These are phyloP conservation scores for Peromyscus maniculatus DNA, from an alignment of 2,113 vertebrate species.

Conservation along the genomic window DNA sequence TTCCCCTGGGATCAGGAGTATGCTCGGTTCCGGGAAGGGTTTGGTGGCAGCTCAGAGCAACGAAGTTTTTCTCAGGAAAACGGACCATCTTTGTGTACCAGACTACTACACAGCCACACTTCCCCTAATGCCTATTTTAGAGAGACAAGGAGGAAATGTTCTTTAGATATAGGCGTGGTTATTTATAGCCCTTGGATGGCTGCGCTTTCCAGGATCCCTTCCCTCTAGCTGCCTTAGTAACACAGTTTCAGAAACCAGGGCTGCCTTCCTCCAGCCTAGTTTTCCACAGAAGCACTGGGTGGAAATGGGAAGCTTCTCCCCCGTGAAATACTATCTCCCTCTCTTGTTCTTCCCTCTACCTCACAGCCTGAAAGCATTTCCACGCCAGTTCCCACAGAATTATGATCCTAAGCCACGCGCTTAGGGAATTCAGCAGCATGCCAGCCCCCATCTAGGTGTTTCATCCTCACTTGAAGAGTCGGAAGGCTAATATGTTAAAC, in stretches of 20 bases:
- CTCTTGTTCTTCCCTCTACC: constrained; percentile 62
- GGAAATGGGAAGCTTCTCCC: constrained; percentile 70
- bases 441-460: constrained; percentile 52
- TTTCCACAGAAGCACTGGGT: constrained; percentile 76
- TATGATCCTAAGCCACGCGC: constrained; percentile 71
- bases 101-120: fast-evolving
- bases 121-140: neutral
- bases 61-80: neutral
- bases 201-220: neutral
- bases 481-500: constrained; percentile 59
- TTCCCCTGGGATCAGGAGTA: neutral
- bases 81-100: fast-evolving
- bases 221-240: neutral
- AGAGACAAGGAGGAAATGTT: fast-evolving
- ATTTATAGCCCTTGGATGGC: neutral
- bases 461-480: constrained; percentile 48
- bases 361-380: constrained; percentile 77
- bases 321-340: constrained; percentile 70
- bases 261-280: constrained; percentile 38
- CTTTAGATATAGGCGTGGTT: neutral
- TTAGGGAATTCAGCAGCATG: constrained; percentile 75
- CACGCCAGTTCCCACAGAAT: constrained; percentile 77
- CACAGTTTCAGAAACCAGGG: constrained; percentile 23
- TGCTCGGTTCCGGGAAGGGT: neutral
- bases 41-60: neutral